Evolutionary conservation across 2,797 vertebrate genomes (phyloP).

Genomic region (Brachyalestes nurse): DNA sequence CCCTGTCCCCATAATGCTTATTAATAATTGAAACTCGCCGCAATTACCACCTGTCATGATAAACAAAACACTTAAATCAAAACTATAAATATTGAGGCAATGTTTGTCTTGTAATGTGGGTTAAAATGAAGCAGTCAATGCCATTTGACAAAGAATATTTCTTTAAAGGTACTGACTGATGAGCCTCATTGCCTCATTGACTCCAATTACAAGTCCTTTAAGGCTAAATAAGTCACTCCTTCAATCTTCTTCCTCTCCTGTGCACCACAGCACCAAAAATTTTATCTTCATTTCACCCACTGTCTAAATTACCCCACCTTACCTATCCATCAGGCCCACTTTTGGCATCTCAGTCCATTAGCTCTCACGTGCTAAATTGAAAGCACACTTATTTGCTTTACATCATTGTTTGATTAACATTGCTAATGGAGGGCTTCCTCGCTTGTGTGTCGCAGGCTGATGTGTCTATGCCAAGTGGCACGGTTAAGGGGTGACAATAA

Average conservation of each 20-base stretch:
- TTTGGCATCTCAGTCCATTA: slow-evolving; percentile 59
- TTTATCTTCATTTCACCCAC: slow-evolving; percentile 54
- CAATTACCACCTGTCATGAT: slow-evolving; percentile 53
- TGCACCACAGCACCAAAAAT: slow-evolving; percentile 54
- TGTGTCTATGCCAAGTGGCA: slow-evolving; percentile 73
- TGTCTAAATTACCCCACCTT: slow-evolving; percentile 48
- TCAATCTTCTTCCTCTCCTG: slow-evolving; percentile 64
- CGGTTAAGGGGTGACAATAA: slow-evolving; percentile 79
- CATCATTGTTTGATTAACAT: slow-evolving; percentile 69
- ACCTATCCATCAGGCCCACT: slow-evolving; percentile 59
- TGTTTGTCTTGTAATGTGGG: slow-evolving; percentile 59
- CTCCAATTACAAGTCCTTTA: slow-evolving; percentile 72
- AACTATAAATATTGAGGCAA: slow-evolving; percentile 72
- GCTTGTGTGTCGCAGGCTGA: slow-evolving; percentile 65
- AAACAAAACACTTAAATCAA: slow-evolving; percentile 65
- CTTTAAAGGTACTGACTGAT: slow-evolving; percentile 73
- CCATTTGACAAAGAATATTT: slow-evolving; percentile 62
- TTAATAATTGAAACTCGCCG: slow-evolving; percentile 52
- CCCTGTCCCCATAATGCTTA: background rate
- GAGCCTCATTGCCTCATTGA: slow-evolving; percentile 71
- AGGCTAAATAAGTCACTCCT: slow-evolving; percentile 65
- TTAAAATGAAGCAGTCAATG: slow-evolving; percentile 59
- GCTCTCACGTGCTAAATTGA: slow-evolving; percentile 59
- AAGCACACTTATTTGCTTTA: slow-evolving; percentile 64
- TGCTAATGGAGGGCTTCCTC: slow-evolving; percentile 68